These are phyloP conservation scores for Morus bassanus DNA, from an alignment of 2,797 vertebrate species.

Conservation along the genomic window DNA sequence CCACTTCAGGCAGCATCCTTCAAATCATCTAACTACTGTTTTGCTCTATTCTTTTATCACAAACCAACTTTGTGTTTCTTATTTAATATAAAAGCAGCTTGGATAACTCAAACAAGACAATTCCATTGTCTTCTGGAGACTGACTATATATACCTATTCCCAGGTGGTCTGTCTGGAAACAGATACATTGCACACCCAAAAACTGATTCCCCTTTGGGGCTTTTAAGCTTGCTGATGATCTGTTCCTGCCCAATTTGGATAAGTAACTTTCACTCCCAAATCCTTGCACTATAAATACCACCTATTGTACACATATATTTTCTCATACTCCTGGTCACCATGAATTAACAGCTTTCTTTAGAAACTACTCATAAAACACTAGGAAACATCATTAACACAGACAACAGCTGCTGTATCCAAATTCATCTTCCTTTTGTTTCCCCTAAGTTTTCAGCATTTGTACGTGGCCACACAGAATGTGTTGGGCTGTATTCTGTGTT, in stretches of 20 bases:
- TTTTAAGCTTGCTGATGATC: not conserved
- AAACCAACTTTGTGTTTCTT: not conserved
- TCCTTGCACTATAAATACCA: not conserved
- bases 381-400: not conserved
- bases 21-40: not conserved
- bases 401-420: not conserved
- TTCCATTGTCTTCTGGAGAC: not conserved
- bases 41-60: not conserved
- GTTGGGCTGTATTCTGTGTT: not conserved
- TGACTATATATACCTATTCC: not conserved
- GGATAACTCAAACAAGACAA: not conserved
- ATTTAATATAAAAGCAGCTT: not conserved
- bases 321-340: not conserved
- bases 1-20: not conserved
- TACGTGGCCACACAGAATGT: fast-evolving
- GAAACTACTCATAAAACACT: not conserved
- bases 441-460: not conserved
- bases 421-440: not conserved
- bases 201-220: not conserved
- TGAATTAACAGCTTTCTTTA: not conserved
- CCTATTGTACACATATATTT: not conserved
- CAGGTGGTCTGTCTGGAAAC: not conserved
- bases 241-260: not conserved
- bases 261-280: not conserved
- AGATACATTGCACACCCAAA: not conserved